phyloP scores from a whole-genome alignment of 2,113 vertebrate species.

The Dicerorhinus sumatrensis region DNA sequence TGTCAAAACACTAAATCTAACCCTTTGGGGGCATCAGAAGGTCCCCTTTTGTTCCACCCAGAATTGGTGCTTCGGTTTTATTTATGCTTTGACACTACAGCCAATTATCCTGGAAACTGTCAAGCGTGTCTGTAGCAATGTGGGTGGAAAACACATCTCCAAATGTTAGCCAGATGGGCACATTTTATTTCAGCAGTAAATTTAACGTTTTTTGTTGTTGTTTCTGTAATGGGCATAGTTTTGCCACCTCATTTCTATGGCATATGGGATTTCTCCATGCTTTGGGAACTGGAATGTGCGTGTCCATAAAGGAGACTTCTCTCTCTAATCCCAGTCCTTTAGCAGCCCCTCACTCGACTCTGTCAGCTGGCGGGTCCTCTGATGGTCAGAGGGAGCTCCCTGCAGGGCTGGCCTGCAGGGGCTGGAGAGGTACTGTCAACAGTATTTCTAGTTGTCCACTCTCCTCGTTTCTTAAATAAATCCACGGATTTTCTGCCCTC shows the following conservation, averaged over 20 bases:
- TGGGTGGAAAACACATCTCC: slow-evolving; percentile 57
- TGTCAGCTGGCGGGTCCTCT: not conserved
- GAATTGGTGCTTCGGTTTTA: not conserved
- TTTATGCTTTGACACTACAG: slow-evolving; percentile 36
- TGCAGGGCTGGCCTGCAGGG: not conserved
- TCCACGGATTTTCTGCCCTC: not conserved
- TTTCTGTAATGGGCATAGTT: slow-evolving; percentile 52
- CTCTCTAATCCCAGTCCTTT: not conserved
- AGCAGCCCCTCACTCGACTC: not conserved
- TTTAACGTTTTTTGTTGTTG: slow-evolving; percentile 5
- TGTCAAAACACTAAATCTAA: not conserved
- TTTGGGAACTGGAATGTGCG: slow-evolving; percentile 51
- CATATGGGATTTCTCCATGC: slow-evolving; percentile 57
- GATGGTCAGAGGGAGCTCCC: not conserved
- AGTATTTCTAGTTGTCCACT: not conserved
- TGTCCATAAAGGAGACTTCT: not conserved
- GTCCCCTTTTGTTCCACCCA: not conserved
- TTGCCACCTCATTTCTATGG: slow-evolving; percentile 54
- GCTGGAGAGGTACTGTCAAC: not conserved
- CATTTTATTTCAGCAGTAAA: slow-evolving; percentile 64
- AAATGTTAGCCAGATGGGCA: slow-evolving; percentile 72
- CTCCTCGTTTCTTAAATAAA: not conserved
- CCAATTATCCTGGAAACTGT: slow-evolving; percentile 57
- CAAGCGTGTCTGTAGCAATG: slow-evolving; percentile 6
- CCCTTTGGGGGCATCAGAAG: not conserved